phyloP scores from a whole-genome alignment of 2,888 invertebrate genomes.

The Belgica antarctica region DNA sequence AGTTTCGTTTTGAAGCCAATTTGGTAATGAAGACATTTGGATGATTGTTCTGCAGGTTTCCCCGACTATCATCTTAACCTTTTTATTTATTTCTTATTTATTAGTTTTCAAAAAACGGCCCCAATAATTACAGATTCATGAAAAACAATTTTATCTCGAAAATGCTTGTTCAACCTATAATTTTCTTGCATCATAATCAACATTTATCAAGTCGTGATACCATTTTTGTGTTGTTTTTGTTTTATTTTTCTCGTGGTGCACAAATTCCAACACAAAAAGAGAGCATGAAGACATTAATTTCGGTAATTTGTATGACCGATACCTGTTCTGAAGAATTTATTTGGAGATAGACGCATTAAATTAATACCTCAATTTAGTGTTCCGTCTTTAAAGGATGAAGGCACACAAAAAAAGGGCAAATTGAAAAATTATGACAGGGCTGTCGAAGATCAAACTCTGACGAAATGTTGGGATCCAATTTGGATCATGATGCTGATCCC shows the following conservation, averaged over 20 bases:
- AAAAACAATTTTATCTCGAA: neutral
- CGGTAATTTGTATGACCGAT: conserved; percentile 39
- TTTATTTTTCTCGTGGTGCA: neutral
- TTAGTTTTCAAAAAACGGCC: conserved; percentile 1
- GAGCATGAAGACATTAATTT: conserved; percentile 37
- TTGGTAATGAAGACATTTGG: conserved; percentile 42
- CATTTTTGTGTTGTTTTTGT: neutral
- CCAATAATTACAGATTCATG: conserved; percentile 15
- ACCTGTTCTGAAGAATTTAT: conserved; percentile 4
- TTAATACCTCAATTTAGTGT: conserved; percentile 37
- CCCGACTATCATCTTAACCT: too few relatives aligned
- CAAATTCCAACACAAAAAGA: neutral
- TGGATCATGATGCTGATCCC: neutral
- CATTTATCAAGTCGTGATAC: conserved; percentile 40
- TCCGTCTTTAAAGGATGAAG: neutral
- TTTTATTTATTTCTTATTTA: conserved; percentile 6
- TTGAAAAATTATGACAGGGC: conserved; percentile 44
- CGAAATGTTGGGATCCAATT: neutral
- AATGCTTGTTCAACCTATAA: conserved; percentile 24
- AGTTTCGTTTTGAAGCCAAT: conserved; percentile 15
- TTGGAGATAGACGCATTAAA: conserved; percentile 34
- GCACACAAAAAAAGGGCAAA: conserved; percentile 31
- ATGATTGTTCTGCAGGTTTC: conserved; percentile 20
- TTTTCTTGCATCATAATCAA: conserved; percentile 43
- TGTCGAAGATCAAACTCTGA: neutral